A percentile compares a stretch with the other conserved stretches of the same genome.
These are phyloP conservation scores for Sebastiscus tertius DNA, from an alignment of 2,797 vertebrate species.

Conservation along the genomic window DNA sequence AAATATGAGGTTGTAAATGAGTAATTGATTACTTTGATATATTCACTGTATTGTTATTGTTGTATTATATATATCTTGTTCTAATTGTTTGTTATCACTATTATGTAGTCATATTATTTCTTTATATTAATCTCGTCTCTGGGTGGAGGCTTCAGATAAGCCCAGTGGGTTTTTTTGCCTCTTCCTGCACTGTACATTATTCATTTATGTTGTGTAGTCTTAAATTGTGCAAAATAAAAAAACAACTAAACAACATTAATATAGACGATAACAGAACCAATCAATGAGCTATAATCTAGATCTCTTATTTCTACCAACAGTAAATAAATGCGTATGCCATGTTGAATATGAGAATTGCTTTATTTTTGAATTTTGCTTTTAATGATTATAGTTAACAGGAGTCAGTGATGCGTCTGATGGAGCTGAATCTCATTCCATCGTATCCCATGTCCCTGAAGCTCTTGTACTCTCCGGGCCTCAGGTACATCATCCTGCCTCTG, in stretches of 20 bases:
- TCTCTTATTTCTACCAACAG: neutral
- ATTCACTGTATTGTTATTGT: too few relatives aligned
- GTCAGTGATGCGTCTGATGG: conserved; percentile 71
- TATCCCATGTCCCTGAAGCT: conserved; percentile 69
- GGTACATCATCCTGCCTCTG: conserved; percentile 74
- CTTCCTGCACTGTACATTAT: too few relatives aligned
- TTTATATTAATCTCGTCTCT: too few relatives aligned
- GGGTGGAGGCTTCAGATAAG: too few relatives aligned
- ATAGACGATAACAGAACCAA: neutral
- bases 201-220: too few relatives aligned
- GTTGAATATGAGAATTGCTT: neutral
- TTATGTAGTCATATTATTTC: too few relatives aligned
- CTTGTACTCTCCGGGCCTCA: conserved; percentile 80
- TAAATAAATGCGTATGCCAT: neutral
- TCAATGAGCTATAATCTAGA: neutral
- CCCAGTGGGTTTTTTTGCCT: too few relatives aligned
- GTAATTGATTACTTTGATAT: too few relatives aligned
- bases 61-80: too few relatives aligned
- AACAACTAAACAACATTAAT: neutral
- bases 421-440: conserved; percentile 61
- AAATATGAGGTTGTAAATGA: neutral
- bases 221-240: too few relatives aligned
- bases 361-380: conserved; percentile 16
- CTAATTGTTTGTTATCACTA: too few relatives aligned
- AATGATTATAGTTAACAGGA: conserved; percentile 52